Evolutionary conservation across 2,888 invertebrate genomes (phyloP).

Genomic region (Fragum sueziense): DNA sequence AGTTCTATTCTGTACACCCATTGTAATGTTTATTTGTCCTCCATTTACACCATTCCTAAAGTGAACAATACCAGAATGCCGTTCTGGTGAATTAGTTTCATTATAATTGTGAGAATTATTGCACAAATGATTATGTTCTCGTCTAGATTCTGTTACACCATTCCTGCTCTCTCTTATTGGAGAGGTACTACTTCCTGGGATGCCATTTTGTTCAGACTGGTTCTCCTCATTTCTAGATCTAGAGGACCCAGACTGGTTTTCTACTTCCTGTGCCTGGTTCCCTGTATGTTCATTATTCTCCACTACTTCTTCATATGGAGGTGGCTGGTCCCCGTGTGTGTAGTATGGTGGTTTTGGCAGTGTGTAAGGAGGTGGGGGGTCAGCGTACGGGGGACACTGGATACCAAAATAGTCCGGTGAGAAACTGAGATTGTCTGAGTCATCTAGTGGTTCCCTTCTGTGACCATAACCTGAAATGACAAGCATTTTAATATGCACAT

Average conservation of each 20-base stretch:
- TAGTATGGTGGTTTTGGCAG: constrained; percentile 77
- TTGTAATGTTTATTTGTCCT: constrained; percentile 47
- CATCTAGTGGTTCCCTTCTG: constrained; percentile 70
- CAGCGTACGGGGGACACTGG: constrained; percentile 79
- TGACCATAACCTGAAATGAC: constrained; percentile 67
- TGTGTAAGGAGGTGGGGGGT: constrained; percentile 81
- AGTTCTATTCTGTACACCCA: constrained; percentile 49
- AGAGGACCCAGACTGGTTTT: background rate
- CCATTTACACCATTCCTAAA: constrained; percentile 40
- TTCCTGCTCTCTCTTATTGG: constrained; percentile 6
- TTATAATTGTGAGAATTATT: background rate
- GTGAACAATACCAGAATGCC: constrained; percentile 43
- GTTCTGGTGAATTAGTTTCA: background rate
- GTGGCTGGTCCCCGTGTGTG: constrained; percentile 74
- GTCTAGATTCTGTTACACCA: background rate
- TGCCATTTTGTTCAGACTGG: no score
- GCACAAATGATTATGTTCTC: constrained; percentile 2
- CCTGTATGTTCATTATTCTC: constrained; percentile 42
- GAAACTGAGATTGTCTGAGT: constrained; percentile 76
- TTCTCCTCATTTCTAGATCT: background rate
- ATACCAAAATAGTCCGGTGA: constrained; percentile 77
- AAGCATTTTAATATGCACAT: no score
- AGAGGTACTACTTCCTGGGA: background rate
- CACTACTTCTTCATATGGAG: constrained; percentile 76
- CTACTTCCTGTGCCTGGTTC: background rate